Percentiles rank a stretch among this genome's conserved stretches.
These are phyloP conservation scores for Dendrocincla tyrannina DNA, from an alignment of 2,797 vertebrate species.

Conservation along the genomic window DNA sequence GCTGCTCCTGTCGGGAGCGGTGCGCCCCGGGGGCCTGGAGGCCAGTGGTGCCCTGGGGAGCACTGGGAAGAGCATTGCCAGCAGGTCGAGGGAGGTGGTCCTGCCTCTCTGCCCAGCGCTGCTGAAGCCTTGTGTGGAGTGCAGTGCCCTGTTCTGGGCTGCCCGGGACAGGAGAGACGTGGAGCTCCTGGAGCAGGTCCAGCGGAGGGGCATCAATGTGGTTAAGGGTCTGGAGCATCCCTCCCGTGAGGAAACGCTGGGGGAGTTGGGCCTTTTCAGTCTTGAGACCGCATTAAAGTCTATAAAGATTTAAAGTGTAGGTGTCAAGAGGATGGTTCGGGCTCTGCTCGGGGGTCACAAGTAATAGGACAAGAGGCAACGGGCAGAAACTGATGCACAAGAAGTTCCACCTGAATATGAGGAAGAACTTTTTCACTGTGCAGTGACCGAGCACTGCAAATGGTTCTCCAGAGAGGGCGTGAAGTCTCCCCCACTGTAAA, in stretches of 20 bases:
- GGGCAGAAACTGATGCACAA: neutral
- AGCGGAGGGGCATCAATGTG: neutral
- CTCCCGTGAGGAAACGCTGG: too few species aligned
- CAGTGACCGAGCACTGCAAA: neutral
- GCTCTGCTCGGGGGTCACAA: neutral
- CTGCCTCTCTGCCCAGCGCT: neutral
- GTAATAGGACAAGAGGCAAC: neutral
- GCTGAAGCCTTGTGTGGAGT: too few species aligned
- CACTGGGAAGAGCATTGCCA: neutral
- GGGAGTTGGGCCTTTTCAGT: neutral
- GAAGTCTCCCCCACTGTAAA: neutral
- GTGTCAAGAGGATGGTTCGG: neutral
- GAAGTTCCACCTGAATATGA: neutral
- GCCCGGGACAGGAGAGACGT: neutral
- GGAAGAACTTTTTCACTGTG: neutral
- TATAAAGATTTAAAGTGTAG: neutral
- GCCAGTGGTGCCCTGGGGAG: fast-evolving
- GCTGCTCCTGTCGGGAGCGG: fast-evolving
- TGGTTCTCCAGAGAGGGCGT: neutral
- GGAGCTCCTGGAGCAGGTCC: neutral
- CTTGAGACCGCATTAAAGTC: neutral
- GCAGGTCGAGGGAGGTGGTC: neutral
- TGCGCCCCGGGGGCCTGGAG: too few species aligned
- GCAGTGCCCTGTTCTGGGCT: neutral
- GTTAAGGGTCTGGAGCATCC: neutral